Evolutionary conservation across 1,140 invertebrate species (phyloP).

Genomic region (Plutomurus gul): DNA sequence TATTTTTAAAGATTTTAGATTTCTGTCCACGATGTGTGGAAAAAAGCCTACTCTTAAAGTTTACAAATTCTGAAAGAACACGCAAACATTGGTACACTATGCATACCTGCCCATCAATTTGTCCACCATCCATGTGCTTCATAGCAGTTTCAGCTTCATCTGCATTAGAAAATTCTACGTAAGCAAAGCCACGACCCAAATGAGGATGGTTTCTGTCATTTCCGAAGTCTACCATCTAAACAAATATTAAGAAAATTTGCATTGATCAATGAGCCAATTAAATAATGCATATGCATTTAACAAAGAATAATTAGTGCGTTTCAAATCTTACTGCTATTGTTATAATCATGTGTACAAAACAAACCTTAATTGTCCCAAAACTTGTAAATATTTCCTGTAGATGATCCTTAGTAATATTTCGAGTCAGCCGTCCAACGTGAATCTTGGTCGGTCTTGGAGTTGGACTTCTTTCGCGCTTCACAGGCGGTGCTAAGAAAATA

Average conservation of each 20-base stretch:
- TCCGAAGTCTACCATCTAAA: constrained; percentile 77
- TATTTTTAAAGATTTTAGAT: too few species aligned
- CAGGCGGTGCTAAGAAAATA: not conserved
- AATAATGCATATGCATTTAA: not conserved
- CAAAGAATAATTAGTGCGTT: not conserved
- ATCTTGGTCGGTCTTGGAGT: constrained; percentile 86
- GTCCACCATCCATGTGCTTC: constrained; percentile 97
- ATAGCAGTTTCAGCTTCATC: constrained; percentile 98
- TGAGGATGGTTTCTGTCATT: constrained; percentile 83
- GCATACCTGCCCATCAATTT: constrained; percentile 72
- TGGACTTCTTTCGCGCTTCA: constrained; percentile 73
- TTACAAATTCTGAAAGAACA: too few species aligned
- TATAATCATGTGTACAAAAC: not conserved
- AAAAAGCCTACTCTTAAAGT: too few species aligned
- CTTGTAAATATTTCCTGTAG: constrained; percentile 92
- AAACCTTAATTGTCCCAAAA: constrained; percentile 82
- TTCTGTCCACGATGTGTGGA: too few species aligned
- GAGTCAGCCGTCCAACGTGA: constrained; percentile 86
- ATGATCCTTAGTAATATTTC: constrained; percentile 90
- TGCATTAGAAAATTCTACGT: constrained; percentile 89
- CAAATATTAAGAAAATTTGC: not conserved
- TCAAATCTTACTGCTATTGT: not conserved
- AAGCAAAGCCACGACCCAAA: constrained; percentile 86
- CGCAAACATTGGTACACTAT: too few species aligned
- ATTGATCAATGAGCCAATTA: not conserved